These are phyloP conservation scores for Contarinia nasturtii DNA, from an alignment of 1,140 invertebrate species.

Conservation along the genomic window DNA sequence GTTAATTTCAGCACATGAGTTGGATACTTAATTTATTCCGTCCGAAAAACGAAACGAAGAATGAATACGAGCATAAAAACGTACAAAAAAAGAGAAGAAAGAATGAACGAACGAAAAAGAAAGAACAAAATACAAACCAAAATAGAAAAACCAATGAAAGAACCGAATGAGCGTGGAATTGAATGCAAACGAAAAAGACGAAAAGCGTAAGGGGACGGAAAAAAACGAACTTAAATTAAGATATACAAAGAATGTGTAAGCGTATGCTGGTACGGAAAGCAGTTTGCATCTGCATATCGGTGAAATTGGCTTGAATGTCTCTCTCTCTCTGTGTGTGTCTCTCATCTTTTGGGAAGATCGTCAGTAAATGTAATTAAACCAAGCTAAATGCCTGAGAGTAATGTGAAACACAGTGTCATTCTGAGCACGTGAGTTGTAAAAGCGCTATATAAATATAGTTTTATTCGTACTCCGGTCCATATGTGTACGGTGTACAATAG, in stretches of 20 bases:
- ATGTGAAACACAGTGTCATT: background rate
- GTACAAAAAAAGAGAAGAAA: background rate
- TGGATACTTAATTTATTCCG: background rate
- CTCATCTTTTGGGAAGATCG: background rate
- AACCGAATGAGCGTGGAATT: background rate
- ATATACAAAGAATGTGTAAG: background rate
- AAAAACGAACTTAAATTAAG: no score
- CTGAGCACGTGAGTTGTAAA: background rate
- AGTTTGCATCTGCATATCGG: background rate
- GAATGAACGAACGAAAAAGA: background rate
- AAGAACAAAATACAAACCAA: conserved; percentile 1
- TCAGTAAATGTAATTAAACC: no score
- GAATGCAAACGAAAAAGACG: background rate
- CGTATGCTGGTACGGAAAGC: background rate
- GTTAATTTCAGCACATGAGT: background rate
- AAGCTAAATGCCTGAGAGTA: no score
- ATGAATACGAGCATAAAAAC: background rate
- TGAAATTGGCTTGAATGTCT: background rate
- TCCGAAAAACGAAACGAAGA: background rate
- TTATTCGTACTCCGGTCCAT: background rate
- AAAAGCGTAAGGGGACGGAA: no score
- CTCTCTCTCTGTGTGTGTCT: no score
- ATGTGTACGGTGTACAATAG: no score
- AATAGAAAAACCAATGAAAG: background rate
- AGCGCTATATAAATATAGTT: background rate